Percentiles rank a stretch among this genome's conserved stretches.
Conservation (phyloP, 2,797 vertebrate species). For the Choloepus didactylus region DNA sequence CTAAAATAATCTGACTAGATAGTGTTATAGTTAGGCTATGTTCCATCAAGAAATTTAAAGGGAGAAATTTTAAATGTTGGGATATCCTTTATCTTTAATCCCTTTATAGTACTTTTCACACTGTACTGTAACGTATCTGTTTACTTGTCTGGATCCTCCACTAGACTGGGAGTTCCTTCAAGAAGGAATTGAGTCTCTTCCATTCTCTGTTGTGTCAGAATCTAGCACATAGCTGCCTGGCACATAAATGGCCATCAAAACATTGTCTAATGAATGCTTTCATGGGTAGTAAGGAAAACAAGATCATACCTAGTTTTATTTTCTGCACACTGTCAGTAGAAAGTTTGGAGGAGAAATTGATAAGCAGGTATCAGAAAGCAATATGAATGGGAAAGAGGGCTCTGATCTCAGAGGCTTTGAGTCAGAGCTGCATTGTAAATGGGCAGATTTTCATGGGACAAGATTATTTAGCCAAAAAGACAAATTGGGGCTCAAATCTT, state of each 20-base stretch:
- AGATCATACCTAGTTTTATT: not conserved
- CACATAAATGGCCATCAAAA: not conserved
- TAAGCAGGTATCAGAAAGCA: not conserved
- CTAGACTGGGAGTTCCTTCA: not conserved
- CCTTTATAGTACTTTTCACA: not conserved
- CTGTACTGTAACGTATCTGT: not conserved
- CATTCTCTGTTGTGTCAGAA: constrained; percentile 8
- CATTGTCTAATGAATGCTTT: not conserved
- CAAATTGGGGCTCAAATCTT: constrained; percentile 21
- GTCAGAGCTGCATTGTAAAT: not conserved
- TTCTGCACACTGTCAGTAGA: constrained; percentile 2
- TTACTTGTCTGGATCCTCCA: not conserved
- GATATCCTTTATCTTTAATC: constrained; percentile 36
- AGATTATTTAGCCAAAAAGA: not conserved
- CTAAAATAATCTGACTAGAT: constrained; percentile 27
- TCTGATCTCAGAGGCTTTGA: constrained; percentile 29
- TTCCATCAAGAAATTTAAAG: constrained; percentile 42
- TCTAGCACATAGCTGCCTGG: not conserved
- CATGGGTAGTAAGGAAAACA: not conserved
- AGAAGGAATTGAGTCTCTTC: not conserved
- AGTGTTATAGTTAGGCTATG: not conserved
- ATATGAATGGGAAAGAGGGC: not conserved
- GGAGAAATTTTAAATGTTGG: constrained; percentile 39
- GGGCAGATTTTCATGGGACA: not conserved
- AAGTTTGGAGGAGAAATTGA: not conserved